phyloP scores from a whole-genome alignment of 2,888 invertebrate species.

The Andrena bicolor region DNA sequence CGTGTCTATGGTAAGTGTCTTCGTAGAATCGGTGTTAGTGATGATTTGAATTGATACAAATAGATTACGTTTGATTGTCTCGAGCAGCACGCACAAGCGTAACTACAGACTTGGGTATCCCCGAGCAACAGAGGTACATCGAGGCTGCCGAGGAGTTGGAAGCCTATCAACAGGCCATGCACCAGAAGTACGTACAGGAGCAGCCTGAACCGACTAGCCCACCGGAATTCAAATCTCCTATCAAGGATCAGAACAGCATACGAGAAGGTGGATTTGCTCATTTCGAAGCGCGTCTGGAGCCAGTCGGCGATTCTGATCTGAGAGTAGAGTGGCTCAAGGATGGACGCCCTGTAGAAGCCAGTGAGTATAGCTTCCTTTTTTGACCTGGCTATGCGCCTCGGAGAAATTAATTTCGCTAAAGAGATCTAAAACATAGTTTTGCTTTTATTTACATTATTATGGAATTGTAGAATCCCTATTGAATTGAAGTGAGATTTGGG shows the following conservation, averaged over 20 bases:
- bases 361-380: conserved; percentile 83
- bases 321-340: conserved; percentile 97
- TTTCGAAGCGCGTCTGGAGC: conserved; percentile 97
- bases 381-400: too few relatives aligned
- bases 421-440: too few relatives aligned
- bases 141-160: conserved; percentile 96
- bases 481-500: too few relatives aligned
- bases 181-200: conserved; percentile 92
- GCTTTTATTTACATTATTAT: not conserved
- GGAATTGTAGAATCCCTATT: not conserved
- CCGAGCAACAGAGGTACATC: conserved; percentile 95
- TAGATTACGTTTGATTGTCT: not conserved
- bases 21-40: not conserved
- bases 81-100: conserved; percentile 90
- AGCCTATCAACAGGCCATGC: conserved; percentile 93
- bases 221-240: conserved; percentile 95
- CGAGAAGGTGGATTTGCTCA: conserved; percentile 98
- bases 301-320: conserved; percentile 95
- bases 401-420: too few relatives aligned
- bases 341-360: conserved; percentile 95
- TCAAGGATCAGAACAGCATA: conserved; percentile 94
- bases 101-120: conserved; percentile 94
- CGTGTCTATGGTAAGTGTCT: conserved; percentile 87
- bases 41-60: conserved; percentile 13
- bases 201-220: conserved; percentile 92